Conservation (phyloP, 2,113 vertebrate genomes). For the Scalopus aquaticus region DNA sequence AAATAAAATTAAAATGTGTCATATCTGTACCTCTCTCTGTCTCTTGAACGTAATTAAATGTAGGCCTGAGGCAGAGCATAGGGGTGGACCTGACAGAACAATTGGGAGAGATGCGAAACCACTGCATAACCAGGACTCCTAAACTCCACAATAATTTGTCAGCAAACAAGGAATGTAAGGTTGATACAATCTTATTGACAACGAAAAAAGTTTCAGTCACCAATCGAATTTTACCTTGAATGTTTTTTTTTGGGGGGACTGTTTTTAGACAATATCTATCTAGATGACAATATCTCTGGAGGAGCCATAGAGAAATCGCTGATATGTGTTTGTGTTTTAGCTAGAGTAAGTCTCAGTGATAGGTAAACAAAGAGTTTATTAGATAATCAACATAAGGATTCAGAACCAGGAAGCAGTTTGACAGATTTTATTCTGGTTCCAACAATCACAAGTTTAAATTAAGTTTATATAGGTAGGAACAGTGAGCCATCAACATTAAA, state of each 20-base stretch:
- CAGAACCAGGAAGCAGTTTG: too few relatives aligned
- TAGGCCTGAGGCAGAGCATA: background rate
- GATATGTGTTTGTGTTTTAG: background rate
- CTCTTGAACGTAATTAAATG: background rate
- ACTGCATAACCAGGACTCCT: background rate
- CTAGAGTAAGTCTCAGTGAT: too few relatives aligned
- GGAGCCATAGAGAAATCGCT: background rate
- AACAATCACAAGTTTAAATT: too few relatives aligned
- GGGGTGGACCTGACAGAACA: too few relatives aligned
- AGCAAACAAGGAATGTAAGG: background rate
- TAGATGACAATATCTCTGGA: background rate
- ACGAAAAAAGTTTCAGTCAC: background rate
- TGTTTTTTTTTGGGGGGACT: background rate
- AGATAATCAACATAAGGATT: too few relatives aligned
- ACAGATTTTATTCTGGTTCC: too few relatives aligned
- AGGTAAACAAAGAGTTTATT: too few relatives aligned
- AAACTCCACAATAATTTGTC: background rate
- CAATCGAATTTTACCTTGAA: background rate
- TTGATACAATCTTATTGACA: background rate
- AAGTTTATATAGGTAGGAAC: too few relatives aligned
- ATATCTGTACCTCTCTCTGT: background rate
- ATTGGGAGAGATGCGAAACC: background rate
- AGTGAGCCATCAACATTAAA: too few relatives aligned
- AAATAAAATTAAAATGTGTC: conserved; percentile 39
- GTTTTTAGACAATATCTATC: background rate